Conservation (phyloP, 2,113 vertebrate species). For the Xiphias gladius region DNA sequence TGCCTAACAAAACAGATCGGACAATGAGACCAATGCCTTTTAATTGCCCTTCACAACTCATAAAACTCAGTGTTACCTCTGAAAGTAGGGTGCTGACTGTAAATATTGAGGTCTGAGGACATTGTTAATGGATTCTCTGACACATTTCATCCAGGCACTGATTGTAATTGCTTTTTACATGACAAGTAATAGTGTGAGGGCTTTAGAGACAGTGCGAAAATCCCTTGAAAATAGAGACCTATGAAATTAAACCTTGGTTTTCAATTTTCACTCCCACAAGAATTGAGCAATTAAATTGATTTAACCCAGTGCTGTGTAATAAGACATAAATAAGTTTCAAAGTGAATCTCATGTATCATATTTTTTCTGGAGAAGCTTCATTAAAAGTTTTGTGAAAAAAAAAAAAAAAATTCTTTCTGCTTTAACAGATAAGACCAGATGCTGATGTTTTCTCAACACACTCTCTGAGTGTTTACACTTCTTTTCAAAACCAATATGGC, state of each 20-base stretch:
- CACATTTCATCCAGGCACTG: constrained; percentile 77
- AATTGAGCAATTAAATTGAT: constrained; percentile 80
- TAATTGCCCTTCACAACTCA: constrained; percentile 74
- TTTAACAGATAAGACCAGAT: not conserved
- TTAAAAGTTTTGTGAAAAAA: constrained; percentile 27
- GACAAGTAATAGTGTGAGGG: constrained; percentile 81
- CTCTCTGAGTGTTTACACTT: constrained; percentile 8
- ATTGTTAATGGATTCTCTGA: constrained; percentile 79
- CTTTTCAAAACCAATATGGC: not conserved
- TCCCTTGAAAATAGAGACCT: constrained; percentile 83
- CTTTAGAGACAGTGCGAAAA: constrained; percentile 75
- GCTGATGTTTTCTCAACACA: constrained; percentile 15
- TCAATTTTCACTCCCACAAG: constrained; percentile 86
- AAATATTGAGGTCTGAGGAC: constrained; percentile 82
- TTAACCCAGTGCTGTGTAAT: constrained; percentile 76
- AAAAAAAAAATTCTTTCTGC: constrained; percentile 1
- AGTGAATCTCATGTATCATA: constrained; percentile 39
- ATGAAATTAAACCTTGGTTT: constrained; percentile 87
- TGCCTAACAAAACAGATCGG: constrained; percentile 31
- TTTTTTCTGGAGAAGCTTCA: constrained; percentile 49
- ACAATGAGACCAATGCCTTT: constrained; percentile 62
- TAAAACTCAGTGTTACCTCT: constrained; percentile 54
- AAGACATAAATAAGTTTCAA: constrained; percentile 78
- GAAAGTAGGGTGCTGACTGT: constrained; percentile 79
- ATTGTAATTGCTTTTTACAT: constrained; percentile 85